A percentile compares a stretch with the other conserved stretches of the same genome.
phyloP scores from a whole-genome alignment of 2,113 vertebrate genomes.

The Neogobius melanostomus region DNA sequence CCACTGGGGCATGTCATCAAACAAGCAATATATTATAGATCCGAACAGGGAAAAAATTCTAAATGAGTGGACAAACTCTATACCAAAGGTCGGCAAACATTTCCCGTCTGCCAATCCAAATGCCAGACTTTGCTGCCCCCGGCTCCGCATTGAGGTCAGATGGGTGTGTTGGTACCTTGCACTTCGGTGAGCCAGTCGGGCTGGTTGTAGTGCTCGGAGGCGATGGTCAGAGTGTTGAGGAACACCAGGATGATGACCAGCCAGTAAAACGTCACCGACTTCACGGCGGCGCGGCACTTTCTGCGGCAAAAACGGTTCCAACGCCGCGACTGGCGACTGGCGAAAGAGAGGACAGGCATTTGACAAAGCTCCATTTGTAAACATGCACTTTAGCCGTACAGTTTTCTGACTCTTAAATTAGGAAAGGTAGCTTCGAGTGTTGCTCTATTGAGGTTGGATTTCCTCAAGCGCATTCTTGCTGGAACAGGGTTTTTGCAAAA shows the following conservation, averaged over 20 bases:
- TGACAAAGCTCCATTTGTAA: not conserved
- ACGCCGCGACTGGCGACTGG: slow-evolving; percentile 93
- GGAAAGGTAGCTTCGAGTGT: too few species aligned
- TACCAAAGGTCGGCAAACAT: too few species aligned
- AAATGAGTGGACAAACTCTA: too few species aligned
- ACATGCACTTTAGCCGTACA: not conserved
- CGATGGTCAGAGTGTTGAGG: slow-evolving; percentile 98
- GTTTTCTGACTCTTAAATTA: too few species aligned
- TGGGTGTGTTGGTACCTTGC: slow-evolving; percentile 79
- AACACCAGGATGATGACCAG: slow-evolving; percentile 98
- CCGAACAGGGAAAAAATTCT: too few species aligned
- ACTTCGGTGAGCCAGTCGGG: slow-evolving; percentile 93
- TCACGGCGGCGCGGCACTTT: slow-evolving; percentile 92
- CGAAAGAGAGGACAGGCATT: slow-evolving; percentile 21
- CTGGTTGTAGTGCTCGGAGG: slow-evolving; percentile 97
- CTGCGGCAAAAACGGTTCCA: slow-evolving; percentile 96
- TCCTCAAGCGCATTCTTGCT: too few species aligned
- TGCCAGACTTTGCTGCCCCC: too few species aligned
- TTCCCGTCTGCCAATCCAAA: too few species aligned
- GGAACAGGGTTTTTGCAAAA: too few species aligned
- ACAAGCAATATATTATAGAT: too few species aligned
- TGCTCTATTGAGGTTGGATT: too few species aligned
- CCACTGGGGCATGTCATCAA: too few species aligned
- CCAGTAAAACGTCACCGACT: slow-evolving; percentile 97
- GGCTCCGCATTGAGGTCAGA: not conserved